Base-by-base conservation (phyloP, 2,888 invertebrate genomes). In the Drosophila demipolita region DNA sequence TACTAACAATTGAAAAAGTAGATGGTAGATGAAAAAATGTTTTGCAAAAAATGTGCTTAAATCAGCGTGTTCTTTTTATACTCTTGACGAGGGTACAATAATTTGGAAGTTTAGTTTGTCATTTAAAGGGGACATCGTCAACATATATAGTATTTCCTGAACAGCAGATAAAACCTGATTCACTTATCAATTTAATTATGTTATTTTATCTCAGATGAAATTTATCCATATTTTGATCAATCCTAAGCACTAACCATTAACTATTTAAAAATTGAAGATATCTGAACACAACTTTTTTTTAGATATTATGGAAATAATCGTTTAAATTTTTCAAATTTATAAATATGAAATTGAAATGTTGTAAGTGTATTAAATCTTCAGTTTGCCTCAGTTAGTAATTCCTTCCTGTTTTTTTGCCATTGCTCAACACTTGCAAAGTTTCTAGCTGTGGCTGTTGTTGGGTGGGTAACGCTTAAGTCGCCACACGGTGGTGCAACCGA, bases 1-100 rank as follows among this genome's bases (percentile, higher is more conserved):
- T 45, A 11, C 7, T 7, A 62, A 35, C 29, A 65, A 59, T 52
- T 50, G 57, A 35, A 42, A n/a, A 55, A 74, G 48, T 55, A 36
- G 45, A 71, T 54, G 45, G 49, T 32, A 55, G 38, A 45, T 23
- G 33, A 65, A 72, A 75, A 82, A 73, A 66, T 64, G 67, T 63
- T 61, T 29, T 26, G 53, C 54, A 66, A 69, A 76, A 90, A 83
- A 45, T 23, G 70, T 73, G 90, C 82, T 82, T 77, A 79, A 89
- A 78, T 91, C 82, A 83, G 90, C 85, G 70, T 17, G 26, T 55
- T 79, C 74, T 74, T 74, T 67, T 70, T 66, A n/a, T 29, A 26
- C 55, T 12, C 26, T 55, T 12, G 0, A 17, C 12, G n/a, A 36
- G 7, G 15, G 26, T 26, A 8, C 11, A 12, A 4, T 3, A 1